phyloP scores from a whole-genome alignment of 2,888 invertebrate genomes.

The Mechanitis mazaeus region DNA sequence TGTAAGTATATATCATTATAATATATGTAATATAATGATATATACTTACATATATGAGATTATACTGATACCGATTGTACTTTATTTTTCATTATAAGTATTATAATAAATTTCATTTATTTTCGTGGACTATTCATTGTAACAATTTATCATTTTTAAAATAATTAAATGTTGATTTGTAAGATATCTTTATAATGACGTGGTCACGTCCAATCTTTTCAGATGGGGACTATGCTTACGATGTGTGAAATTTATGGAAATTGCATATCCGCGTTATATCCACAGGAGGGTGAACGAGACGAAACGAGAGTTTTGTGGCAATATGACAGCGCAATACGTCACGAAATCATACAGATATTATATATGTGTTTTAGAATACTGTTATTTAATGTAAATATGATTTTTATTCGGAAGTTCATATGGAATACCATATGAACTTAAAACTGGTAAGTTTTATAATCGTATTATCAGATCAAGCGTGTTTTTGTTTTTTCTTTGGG shows the following conservation, averaged over 20 bases:
- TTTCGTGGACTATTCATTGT: not conserved
- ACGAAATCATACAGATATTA: conserved; percentile 5
- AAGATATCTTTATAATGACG: conserved; percentile 40
- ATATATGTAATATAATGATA: too few relatives aligned
- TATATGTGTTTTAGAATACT: not conserved
- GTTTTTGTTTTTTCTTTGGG: too few relatives aligned
- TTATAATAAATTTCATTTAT: too few relatives aligned
- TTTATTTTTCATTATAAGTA: too few relatives aligned
- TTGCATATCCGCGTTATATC: conserved; percentile 71
- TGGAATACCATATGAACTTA: too few relatives aligned
- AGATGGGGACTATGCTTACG: conserved; percentile 64
- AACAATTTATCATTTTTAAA: not conserved
- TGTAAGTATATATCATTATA: too few relatives aligned
- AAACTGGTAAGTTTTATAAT: too few relatives aligned
- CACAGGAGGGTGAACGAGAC: conserved; percentile 45
- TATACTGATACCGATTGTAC: too few relatives aligned
- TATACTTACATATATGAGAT: too few relatives aligned
- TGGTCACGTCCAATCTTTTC: conserved; percentile 70
- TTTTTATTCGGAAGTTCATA: too few relatives aligned
- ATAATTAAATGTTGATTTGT: not conserved
- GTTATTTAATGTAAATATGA: too few relatives aligned
- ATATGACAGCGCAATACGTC: conserved; percentile 24
- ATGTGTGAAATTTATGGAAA: conserved; percentile 76
- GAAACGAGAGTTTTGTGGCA: conserved; percentile 24
- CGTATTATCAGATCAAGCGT: too few relatives aligned